phyloP scores from a whole-genome alignment of 2,113 vertebrate species.

The Cervus canadensis region DNA sequence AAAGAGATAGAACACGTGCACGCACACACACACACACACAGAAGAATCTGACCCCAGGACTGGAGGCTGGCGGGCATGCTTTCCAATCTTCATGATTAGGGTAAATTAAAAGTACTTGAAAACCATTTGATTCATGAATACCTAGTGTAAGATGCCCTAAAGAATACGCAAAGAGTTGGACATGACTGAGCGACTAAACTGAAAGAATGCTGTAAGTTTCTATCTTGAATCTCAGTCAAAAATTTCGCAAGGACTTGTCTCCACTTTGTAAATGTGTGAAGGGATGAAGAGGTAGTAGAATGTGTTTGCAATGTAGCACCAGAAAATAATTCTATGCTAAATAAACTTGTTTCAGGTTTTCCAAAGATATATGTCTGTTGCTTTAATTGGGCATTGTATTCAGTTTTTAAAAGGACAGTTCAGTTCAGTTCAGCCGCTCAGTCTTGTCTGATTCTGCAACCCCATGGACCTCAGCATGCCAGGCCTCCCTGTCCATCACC shows the following conservation, averaged over 20 bases:
- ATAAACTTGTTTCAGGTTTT: neutral
- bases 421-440: neutral
- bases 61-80: neutral
- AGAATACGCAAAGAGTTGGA: neutral
- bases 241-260: neutral
- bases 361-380: neutral
- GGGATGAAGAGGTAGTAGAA: neutral
- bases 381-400: neutral
- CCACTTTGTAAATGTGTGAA: neutral
- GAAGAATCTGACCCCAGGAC: neutral
- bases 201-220: neutral
- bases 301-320: neutral
- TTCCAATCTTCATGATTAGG: neutral
- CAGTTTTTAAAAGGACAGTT: neutral
- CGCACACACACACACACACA: neutral
- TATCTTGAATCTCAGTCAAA: neutral
- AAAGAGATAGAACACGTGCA: neutral
- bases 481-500: neutral
- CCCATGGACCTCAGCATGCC: rapidly evolving
- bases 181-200: neutral
- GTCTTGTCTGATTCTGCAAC: neutral
- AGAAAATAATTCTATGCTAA: neutral
- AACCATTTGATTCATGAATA: neutral
- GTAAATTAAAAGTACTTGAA: neutral
- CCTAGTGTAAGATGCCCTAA: neutral